Percentiles rank a stretch among this genome's conserved stretches.
These are phyloP conservation scores for Sialis lutaria DNA, from an alignment of 2,888 invertebrate species.

Conservation along the genomic window DNA sequence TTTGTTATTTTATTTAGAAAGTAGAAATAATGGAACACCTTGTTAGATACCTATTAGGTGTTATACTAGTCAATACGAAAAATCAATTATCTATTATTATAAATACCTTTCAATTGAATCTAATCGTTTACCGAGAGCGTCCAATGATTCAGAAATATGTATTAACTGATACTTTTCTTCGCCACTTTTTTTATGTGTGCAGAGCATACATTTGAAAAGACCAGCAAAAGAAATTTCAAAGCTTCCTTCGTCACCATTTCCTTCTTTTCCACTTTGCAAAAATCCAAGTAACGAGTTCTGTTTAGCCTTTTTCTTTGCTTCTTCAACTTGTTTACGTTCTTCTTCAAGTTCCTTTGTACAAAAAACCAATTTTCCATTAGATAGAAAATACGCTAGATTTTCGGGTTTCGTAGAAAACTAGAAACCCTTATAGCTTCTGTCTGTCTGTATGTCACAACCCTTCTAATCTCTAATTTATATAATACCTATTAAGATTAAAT, in stretches of 20 bases:
- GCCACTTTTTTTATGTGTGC: conserved; percentile 75
- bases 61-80: too few species aligned
- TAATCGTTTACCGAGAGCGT: conserved; percentile 57
- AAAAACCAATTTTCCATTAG: conserved; percentile 3
- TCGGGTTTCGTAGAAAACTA: too few species aligned
- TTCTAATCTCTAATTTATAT: too few species aligned
- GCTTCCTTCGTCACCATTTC: conserved; percentile 59
- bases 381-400: too few species aligned
- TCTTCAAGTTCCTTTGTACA: conserved; percentile 57
- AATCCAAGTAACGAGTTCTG: conserved; percentile 70
- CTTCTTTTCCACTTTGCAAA: conserved; percentile 51
- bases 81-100: too few species aligned
- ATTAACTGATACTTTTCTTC: conserved; percentile 75
- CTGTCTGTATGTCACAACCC: too few species aligned
- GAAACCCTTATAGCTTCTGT: too few species aligned
- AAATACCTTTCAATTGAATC: conserved; percentile 62
- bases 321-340: conserved; percentile 69
- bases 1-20: too few species aligned
- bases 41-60: too few species aligned
- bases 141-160: conserved; percentile 69
- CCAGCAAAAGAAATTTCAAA: conserved; percentile 81
- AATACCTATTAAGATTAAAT: too few species aligned
- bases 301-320: conserved; percentile 64
- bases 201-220: conserved; percentile 75
- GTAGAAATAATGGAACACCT: too few species aligned